Percentiles rank a stretch among this genome's conserved stretches.
Conservation (phyloP, 1,140 invertebrate species). For the Drosophila santomea region DNA sequence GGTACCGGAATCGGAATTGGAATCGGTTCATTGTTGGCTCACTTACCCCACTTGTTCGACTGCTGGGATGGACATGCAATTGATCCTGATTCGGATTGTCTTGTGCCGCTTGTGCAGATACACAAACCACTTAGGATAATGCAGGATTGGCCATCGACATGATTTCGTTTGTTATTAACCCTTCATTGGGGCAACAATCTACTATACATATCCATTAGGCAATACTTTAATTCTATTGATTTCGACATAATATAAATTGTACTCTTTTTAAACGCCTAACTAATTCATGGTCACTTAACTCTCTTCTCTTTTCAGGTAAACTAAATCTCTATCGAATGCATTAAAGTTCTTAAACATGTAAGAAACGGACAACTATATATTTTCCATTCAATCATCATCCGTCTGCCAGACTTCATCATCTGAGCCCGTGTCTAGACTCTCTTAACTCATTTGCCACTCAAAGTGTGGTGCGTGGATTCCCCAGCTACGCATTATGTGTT, state of each 20-base stretch:
- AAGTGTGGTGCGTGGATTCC: constrained; percentile 20
- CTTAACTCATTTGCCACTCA: constrained; percentile 46
- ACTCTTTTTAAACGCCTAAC: neutral
- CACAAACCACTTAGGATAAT: constrained; percentile 20
- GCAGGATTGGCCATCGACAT: neutral
- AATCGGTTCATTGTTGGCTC: constrained; percentile 38
- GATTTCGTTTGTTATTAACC: constrained; percentile 1
- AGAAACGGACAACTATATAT: constrained; percentile 30
- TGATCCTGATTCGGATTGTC: constrained; percentile 57
- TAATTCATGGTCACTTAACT: neutral
- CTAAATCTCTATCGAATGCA: neutral
- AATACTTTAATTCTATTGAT: too few relatives aligned
- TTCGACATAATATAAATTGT: too few relatives aligned
- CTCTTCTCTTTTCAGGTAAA: constrained; percentile 30
- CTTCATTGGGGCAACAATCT: neutral
- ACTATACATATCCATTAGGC: neutral
- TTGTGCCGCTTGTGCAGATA: constrained; percentile 8
- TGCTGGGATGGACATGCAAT: constrained; percentile 42
- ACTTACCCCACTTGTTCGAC: constrained; percentile 40
- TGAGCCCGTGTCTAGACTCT: constrained; percentile 24
- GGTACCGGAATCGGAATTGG: too few relatives aligned
- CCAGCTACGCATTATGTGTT: constrained; percentile 29
- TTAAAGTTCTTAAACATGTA: neutral
- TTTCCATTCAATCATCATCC: constrained; percentile 34
- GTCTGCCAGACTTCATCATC: constrained; percentile 43